These are phyloP conservation scores for Hydrocynus forskahlii DNA, from an alignment of 2,797 vertebrate genomes.

Conservation along the genomic window DNA sequence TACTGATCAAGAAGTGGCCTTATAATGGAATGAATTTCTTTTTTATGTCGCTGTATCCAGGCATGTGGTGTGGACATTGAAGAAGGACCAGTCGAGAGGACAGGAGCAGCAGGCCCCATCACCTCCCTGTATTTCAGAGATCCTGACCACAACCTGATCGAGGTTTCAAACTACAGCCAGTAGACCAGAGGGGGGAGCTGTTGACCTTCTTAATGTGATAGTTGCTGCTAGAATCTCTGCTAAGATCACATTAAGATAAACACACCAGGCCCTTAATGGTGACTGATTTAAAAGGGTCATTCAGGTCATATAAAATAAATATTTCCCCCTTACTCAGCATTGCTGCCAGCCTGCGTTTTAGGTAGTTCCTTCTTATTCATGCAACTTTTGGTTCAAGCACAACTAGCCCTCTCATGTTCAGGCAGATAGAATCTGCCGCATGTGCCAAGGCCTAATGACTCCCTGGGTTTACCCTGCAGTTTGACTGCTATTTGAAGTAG, in stretches of 20 bases:
- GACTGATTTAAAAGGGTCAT: constrained; percentile 4
- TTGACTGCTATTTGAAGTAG: background rate
- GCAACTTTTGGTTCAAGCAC: constrained; percentile 21
- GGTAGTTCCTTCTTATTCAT: constrained; percentile 8
- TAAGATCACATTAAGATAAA: background rate
- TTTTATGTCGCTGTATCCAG: constrained; percentile 65
- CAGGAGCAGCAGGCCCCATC: constrained; percentile 84
- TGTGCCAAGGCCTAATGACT: constrained; percentile 15
- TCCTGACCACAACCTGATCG: constrained; percentile 88
- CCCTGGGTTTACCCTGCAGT: background rate
- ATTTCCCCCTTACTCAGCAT: background rate
- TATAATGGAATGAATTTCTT: background rate
- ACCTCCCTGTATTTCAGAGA: constrained; percentile 89
- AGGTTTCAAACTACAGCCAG: constrained; percentile 86
- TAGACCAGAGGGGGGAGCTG: constrained; percentile 41
- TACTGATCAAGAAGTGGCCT: background rate
- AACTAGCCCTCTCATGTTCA: constrained; percentile 8
- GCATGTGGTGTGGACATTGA: constrained; percentile 82
- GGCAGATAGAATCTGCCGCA: constrained; percentile 37
- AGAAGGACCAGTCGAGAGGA: constrained; percentile 88
- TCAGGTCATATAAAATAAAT: background rate
- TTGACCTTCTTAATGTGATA: constrained; percentile 8
- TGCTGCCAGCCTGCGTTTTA: background rate
- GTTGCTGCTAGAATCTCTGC: background rate
- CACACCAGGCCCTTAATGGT: background rate